Evolutionary conservation across 2,888 invertebrate species (phyloP).

Genomic region (Tenodera sinensis): DNA sequence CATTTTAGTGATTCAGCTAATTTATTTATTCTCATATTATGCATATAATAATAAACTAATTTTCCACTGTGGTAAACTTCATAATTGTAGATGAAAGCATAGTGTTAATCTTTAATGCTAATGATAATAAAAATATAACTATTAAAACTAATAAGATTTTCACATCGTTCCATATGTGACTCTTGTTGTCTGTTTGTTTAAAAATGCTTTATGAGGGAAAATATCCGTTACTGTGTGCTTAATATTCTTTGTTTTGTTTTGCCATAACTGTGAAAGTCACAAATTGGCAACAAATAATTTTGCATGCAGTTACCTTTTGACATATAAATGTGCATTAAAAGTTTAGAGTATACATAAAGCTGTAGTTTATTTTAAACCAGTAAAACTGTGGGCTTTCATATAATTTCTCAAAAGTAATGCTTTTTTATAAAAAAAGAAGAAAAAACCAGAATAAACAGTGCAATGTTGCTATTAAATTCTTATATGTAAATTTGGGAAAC

Average conservation of each 20-base stretch:
- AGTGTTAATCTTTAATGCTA: neutral
- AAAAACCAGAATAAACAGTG: neutral
- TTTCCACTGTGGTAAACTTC: neutral
- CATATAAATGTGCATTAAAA: neutral
- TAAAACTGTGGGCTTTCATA: neutral
- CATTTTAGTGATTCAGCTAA: neutral
- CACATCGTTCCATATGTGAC: neutral
- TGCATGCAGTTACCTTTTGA: neutral
- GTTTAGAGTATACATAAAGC: neutral
- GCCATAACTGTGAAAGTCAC: neutral
- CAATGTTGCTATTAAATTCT: constrained; percentile 6
- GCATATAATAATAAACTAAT: neutral
- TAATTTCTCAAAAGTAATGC: neutral
- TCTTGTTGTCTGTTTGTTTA: neutral
- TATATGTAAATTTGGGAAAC: neutral
- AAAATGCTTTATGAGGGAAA: neutral
- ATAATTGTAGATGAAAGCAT: neutral
- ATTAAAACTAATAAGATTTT: neutral
- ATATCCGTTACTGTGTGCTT: neutral
- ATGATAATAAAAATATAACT: neutral
- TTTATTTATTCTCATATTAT: neutral
- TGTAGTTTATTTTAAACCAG: neutral
- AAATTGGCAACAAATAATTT: neutral
- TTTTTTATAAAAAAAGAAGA: neutral
- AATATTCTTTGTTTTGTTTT: neutral